Base-by-base conservation (phyloP, 2,113 vertebrate species). In the Pseudorhombus dupliciocellatus region DNA sequence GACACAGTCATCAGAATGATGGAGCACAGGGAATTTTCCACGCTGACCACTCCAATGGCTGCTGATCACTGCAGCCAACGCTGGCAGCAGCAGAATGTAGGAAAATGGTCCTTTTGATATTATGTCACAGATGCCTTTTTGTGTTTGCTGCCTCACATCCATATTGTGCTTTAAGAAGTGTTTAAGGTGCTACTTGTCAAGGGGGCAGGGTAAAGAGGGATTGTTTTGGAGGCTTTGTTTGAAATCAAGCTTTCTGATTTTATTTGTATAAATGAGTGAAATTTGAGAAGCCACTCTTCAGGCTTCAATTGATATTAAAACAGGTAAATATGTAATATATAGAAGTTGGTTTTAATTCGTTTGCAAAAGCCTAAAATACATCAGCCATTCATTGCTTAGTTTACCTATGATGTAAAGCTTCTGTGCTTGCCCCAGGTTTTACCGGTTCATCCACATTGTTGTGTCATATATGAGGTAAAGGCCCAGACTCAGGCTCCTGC, bases 1-100 rank as follows among this genome's bases (percentile, higher is more conserved):
- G 95, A 96, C 95, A 95, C 96, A 95, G 95, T 93, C 91, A 93
- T 96, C 89, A 91, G 89, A 88, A 93, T 93, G 95, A 96, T 95
- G 96, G 92, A 98, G 93, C 92, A 90, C 87, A 69, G 81, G 62
- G 76, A 80, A 94, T 94, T 94, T 60, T 90, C 91, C 87, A 94
- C 89, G 91, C 93, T 93, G 93, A 93, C 93, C 92, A 90, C 66
- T 91, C 79, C 77, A 87, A 81, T 84, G 76, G 64, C 59, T 50
- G 60, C 73, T 90, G 88, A 88, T 81, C 81, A 74, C 42, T 57
- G 24, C 31, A 22, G 65, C 67, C 77, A 79, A 59, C 69, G 61
- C 66, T 88, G 64, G 68, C 61, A 71, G 71, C 66, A 80, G 60
- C 57, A 74, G 60, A 83, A 79, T 69, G 20, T 26, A 57, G 56